Percentiles rank a stretch among this genome's conserved stretches.
Evolutionary conservation across 1,140 invertebrate species (phyloP).

Genomic region (Phortica variegata): DNA sequence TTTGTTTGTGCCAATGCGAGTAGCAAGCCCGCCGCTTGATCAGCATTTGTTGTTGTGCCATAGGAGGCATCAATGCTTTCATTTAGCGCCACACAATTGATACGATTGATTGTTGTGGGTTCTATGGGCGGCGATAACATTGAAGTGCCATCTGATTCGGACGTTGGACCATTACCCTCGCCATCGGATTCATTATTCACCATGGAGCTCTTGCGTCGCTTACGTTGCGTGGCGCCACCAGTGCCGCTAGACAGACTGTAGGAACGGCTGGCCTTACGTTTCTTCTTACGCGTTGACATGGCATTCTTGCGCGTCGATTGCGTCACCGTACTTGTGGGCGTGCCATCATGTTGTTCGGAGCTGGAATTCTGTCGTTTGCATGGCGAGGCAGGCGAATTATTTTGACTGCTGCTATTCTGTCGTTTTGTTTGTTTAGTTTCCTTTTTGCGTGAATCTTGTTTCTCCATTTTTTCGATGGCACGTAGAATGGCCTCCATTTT

Average conservation of each 20-base stretch:
- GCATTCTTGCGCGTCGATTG: conserved; percentile 17
- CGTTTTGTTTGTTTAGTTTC: conserved; percentile 60
- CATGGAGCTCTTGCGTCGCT: conserved; percentile 63
- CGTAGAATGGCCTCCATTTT: conserved; percentile 96
- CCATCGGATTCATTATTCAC: conserved; percentile 75
- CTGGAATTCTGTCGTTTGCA: conserved; percentile 23
- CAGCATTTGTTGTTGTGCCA: conserved; percentile 23
- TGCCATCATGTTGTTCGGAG: conserved; percentile 22
- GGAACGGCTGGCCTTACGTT: conserved; percentile 44
- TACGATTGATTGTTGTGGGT: background rate
- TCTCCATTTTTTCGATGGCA: conserved; percentile 83
- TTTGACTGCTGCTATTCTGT: conserved; percentile 20
- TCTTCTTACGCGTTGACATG: conserved; percentile 32
- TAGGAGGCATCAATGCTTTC: background rate
- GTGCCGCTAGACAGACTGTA: conserved; percentile 21
- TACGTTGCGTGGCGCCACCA: conserved; percentile 37
- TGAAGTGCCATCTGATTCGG: conserved; percentile 64
- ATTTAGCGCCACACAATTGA: conserved; percentile 18
- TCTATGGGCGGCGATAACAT: conserved; percentile 59
- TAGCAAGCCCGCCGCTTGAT: conserved; percentile 62
- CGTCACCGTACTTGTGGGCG: conserved; percentile 9
- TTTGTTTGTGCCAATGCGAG: conserved; percentile 61
- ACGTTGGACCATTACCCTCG: conserved; percentile 62
- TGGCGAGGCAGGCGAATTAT: conserved; percentile 42
- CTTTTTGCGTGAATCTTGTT: conserved; percentile 75